Evolutionary conservation across 2,888 invertebrate species (phyloP), one percentile per base, ranked within the genome.

Genomic region (Mesorhabditis spiculigera): DNA sequence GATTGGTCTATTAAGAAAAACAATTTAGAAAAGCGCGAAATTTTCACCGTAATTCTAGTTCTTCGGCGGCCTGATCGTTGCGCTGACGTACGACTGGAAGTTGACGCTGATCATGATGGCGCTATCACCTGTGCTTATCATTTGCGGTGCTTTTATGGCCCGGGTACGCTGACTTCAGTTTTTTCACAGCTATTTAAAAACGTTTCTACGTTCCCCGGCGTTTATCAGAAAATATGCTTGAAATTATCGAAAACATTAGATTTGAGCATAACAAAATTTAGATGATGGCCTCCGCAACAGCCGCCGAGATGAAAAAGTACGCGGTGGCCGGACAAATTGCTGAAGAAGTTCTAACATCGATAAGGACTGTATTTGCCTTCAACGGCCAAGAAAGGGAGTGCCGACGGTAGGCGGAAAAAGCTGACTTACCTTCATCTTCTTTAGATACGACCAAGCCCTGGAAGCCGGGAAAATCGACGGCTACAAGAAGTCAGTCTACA

Each of bases 281-380:
- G 88, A 68, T 88, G 69, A 86, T 88, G 70, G 84, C 88, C 4
- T 82, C 84, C 8, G 86, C 87, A 43, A 85, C 88, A 6, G 84
- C 85, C 4, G 75, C 86, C 68, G 88, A 88, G 71, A 87, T 81
- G 28, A 71, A 79, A 64, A 68, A 68, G 63, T 78, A 78, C 61
- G 73, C 78, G 3, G 71, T 78, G 44, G 78, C 78, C 58, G 78
- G 78, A n/a, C 75, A 73, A 42, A 73, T 78, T 4, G 78, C 78
- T 4, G 78, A 78, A 43, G 78, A 78, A 67, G 78, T 78, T 8
- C 68, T 78, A 8, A 78, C 76, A 4, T 75, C 73, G 0, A 75
- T 77, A 16, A 66, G 78, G 44, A 78, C 78, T 6, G 78, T 78
- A 1, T 76, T 78, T 28, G 76, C 78, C 4, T 78, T 78, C 72